These are phyloP conservation scores for Spea bombifrons DNA, from an alignment of 2,113 vertebrate genomes.

Conservation along the genomic window DNA sequence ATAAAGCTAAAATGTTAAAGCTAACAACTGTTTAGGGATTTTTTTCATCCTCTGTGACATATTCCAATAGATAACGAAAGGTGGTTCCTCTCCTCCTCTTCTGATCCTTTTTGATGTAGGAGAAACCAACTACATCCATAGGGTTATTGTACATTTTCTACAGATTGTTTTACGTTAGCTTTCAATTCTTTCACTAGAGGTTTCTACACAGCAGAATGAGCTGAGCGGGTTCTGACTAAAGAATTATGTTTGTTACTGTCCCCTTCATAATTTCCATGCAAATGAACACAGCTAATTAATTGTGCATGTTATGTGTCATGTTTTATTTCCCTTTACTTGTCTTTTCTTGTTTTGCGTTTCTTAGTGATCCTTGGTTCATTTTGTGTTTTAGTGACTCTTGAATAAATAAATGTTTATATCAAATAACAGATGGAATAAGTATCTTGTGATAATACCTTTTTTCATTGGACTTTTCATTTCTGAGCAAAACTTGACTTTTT, in stretches of 20 bases:
- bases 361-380: neutral
- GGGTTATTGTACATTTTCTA: neutral
- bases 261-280: constrained; percentile 16
- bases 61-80: constrained; percentile 29
- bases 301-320: constrained; percentile 38
- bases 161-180: neutral
- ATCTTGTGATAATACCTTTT: too few species aligned
- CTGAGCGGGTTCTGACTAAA: neutral
- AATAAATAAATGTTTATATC: neutral
- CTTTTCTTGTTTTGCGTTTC: constrained; percentile 1
- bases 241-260: constrained; percentile 11
- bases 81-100: constrained; percentile 7
- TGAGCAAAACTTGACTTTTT: too few species aligned
- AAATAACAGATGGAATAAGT: too few species aligned
- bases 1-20: constrained; percentile 35
- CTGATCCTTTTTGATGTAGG: neutral
- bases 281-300: constrained; percentile 37
- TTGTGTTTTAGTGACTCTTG: neutral
- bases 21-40: constrained; percentile 13
- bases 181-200: neutral
- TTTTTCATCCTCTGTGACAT: constrained; percentile 31
- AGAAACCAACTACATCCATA: neutral
- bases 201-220: neutral
- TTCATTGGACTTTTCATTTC: too few species aligned
- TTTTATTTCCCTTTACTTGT: constrained; percentile 15